A percentile compares a stretch with the other conserved stretches of the same genome.
Evolutionary conservation across 2,888 invertebrate species (phyloP).

Genomic region (Chaetogeoica ovagalla): DNA sequence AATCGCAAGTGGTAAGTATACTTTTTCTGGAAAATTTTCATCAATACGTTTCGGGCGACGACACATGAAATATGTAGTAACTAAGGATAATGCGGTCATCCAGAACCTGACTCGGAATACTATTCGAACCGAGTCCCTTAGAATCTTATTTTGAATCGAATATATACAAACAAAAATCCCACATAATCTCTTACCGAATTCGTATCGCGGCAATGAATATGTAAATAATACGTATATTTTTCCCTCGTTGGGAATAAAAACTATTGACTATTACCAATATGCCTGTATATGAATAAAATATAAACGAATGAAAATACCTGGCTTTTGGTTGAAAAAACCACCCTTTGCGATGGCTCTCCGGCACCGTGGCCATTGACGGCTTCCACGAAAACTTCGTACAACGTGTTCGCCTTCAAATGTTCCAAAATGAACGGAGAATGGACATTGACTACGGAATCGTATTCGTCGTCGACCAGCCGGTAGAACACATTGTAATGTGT

Average conservation of each 20-base stretch:
- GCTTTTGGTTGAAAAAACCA: conserved; percentile 76
- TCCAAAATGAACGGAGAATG: conserved; percentile 72
- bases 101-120: neutral
- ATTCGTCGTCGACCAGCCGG: conserved; percentile 66
- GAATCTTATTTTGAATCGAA: neutral
- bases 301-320: conserved; percentile 61
- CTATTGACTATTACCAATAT: neutral
- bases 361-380: conserved; percentile 79
- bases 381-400: conserved; percentile 79
- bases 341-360: conserved; percentile 73
- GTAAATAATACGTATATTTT: conserved; percentile 8
- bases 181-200: neutral
- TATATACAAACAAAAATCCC: neutral
- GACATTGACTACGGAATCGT: conserved; percentile 63
- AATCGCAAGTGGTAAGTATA: neutral
- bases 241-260: neutral
- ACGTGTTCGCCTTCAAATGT: conserved; percentile 71
- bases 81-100: neutral
- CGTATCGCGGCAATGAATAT: neutral
- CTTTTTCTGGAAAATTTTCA: conserved; percentile 1
- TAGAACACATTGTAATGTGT: conserved; percentile 67
- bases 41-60: neutral
- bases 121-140: neutral
- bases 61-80: neutral
- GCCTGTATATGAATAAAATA: neutral